Percentiles rank a stretch among this genome's conserved stretches.
These are phyloP conservation scores for Eustalomyia histrio DNA, from an alignment of 2,888 invertebrate species.

Conservation along the genomic window DNA sequence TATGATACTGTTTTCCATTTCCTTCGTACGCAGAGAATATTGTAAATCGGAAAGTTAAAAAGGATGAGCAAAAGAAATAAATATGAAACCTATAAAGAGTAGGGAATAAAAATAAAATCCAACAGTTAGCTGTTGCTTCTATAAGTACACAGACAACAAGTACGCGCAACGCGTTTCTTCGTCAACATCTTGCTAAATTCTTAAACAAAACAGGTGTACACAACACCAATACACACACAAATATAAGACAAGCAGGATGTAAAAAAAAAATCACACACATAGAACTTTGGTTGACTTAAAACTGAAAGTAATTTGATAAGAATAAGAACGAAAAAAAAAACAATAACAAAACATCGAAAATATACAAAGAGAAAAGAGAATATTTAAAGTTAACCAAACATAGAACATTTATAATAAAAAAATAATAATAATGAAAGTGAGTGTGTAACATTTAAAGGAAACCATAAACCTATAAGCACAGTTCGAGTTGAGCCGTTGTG, in stretches of 20 bases:
- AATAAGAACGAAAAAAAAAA: not conserved
- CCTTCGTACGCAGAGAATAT: not conserved
- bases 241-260: slow-evolving; percentile 17
- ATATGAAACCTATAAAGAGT: slow-evolving; percentile 25
- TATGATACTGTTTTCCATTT: not conserved
- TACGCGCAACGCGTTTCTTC: slow-evolving; percentile 4
- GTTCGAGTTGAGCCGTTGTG: slow-evolving; percentile 64
- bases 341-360: slow-evolving; percentile 50
- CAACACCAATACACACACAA: not conserved
- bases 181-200: not conserved
- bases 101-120: slow-evolving; percentile 17
- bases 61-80: not conserved
- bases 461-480: slow-evolving; percentile 47
- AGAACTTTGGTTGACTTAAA: not conserved
- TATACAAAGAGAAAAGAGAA: slow-evolving; percentile 38
- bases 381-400: slow-evolving; percentile 12
- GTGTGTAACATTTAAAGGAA: slow-evolving; percentile 36
- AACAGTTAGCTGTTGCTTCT: slow-evolving; percentile 65
- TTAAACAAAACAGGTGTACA: slow-evolving; percentile 45
- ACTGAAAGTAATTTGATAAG: slow-evolving; percentile 36
- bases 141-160: slow-evolving; percentile 11
- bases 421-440: slow-evolving; percentile 30
- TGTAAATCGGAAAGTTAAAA: not conserved
- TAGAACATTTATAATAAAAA: slow-evolving; percentile 1
- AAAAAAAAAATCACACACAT: not conserved